Base-by-base conservation (phyloP, 2,113 vertebrate species). In the Apodemus speciosus region DNA sequence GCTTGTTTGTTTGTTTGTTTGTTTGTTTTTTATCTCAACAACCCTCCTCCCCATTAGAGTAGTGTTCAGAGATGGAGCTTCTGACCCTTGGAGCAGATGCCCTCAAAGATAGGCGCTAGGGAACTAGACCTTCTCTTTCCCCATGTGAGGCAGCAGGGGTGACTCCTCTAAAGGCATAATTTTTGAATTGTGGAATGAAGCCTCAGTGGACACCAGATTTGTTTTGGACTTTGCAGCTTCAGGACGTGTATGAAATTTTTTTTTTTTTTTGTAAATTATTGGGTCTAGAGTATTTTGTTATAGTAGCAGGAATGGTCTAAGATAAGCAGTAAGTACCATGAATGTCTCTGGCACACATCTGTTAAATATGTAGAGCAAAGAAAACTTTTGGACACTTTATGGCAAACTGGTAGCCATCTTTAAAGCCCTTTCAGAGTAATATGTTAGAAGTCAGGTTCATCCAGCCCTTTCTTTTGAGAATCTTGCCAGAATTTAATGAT, bases 401-500 rank as follows among this genome's bases (percentile, higher is more conserved):
- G 38, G 49, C 15, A 81, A 69, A 66, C 21, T 88, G 7, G 27
- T 23, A 35, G 56, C 49, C 4, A 75, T 89, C 72, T 84, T 58
- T 32, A 71, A 75, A 23, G 92, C 89, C 46, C 20, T 91, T 81
- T 93, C 68, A 83, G 76, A 87, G 68, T 77, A 20, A 3, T 38
- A 27, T 69, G 51, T 83, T 75, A 87, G 76, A 72, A 76, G 72
- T 25, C 3, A 85, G 1, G 27, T 51, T 43, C 46, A 21, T 56
- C 8, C 6, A 94, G 27, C 16, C 66, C n/a, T 76, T 93, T 89
- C n/a, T 40, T 35, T 51, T 72, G 75, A 9, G 73, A 46, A 88
- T 72, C 4, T 69, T 10, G 0, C 62, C 53, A 68, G 18, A 72
- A 90, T 23, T 91, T 81, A 62, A 86, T 94, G 62, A 88, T 81